Evolutionary conservation across 35 echinoderm and acorn worm species (phyloP).

Genomic region (Patiria miniata): DNA sequence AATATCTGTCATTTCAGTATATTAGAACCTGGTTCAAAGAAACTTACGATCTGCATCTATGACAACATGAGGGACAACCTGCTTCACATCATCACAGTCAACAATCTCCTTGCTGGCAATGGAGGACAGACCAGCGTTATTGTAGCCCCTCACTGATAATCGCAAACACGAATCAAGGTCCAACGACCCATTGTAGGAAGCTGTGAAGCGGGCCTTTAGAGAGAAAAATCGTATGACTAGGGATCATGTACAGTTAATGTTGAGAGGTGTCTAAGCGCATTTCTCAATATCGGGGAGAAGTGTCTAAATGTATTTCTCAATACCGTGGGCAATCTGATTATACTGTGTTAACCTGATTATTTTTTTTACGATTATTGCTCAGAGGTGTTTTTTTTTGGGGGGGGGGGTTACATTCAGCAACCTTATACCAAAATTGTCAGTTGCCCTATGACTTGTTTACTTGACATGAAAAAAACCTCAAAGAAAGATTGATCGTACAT

Average conservation of each 20-base stretch:
- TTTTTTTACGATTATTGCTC: no score
- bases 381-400: no score
- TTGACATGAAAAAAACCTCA: no score
- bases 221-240: not conserved
- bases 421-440: no score
- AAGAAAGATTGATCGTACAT: no score
- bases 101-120: not conserved
- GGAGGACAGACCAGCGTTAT: conserved; percentile 41
- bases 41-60: conserved; percentile 31
- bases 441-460: no score
- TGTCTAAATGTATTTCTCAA: no score
- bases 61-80: conserved; percentile 18
- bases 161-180: not conserved
- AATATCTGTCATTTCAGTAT: no score
- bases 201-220: not conserved
- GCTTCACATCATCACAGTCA: conserved; percentile 32
- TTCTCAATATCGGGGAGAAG: no score
- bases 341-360: no score
- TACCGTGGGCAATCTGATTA: no score
- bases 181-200: not conserved
- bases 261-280: not conserved
- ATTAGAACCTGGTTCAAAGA: not conserved
- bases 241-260: not conserved
- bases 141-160: conserved; percentile 22
- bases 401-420: no score